These are phyloP conservation scores for Eristalis arbustorum DNA, from an alignment of 2,888 invertebrate species.

Conservation along the genomic window DNA sequence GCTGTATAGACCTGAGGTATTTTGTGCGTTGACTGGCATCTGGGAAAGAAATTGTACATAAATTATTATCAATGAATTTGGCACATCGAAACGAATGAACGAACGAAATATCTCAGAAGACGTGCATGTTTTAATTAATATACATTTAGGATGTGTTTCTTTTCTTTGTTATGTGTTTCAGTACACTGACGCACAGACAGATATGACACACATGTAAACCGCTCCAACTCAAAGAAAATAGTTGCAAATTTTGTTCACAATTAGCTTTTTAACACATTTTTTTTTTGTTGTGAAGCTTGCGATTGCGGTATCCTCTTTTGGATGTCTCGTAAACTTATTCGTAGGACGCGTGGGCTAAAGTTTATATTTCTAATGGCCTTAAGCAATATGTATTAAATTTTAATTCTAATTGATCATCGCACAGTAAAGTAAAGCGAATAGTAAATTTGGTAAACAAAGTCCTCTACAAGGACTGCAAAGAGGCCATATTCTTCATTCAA, in stretches of 20 bases:
- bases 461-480: too few relatives aligned
- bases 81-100: not conserved
- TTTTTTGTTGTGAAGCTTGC: too few relatives aligned
- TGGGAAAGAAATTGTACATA: too few relatives aligned
- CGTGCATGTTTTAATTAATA: conserved; percentile 50
- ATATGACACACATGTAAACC: not conserved
- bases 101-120: conserved; percentile 49
- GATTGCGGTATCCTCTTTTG: too few relatives aligned
- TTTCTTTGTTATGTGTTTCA: conserved; percentile 23
- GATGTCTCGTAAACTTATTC: too few relatives aligned
- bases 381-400: too few relatives aligned
- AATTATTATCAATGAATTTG: conserved; percentile 13
- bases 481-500: too few relatives aligned
- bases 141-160: conserved; percentile 9
- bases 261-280: not conserved
- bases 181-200: conserved; percentile 7
- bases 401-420: too few relatives aligned
- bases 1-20: conserved; percentile 37
- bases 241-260: not conserved
- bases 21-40: conserved; percentile 6
- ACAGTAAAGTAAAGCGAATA: too few relatives aligned
- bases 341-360: too few relatives aligned
- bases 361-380: too few relatives aligned
- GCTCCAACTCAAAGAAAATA: not conserved
- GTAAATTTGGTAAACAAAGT: too few relatives aligned